phyloP scores from a whole-genome alignment of 2,888 invertebrate genomes.

The Andrena trimmerana region DNA sequence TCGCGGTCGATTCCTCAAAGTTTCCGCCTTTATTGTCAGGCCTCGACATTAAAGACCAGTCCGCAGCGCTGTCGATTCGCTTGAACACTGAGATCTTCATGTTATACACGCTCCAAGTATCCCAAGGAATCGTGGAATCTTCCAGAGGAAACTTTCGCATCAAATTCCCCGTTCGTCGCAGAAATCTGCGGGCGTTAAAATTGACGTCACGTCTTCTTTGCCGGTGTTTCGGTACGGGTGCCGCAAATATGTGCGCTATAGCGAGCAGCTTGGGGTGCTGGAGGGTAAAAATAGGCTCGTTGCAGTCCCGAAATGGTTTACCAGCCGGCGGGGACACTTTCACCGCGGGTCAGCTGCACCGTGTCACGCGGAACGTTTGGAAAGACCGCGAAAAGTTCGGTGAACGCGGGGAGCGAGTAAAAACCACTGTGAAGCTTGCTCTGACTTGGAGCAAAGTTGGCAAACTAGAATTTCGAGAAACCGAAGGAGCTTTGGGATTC shows the following conservation, averaged over 20 bases:
- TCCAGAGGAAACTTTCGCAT: no score
- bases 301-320: constrained; percentile 9
- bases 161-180: background rate
- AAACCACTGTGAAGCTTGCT: background rate
- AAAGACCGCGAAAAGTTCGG: constrained; percentile 9
- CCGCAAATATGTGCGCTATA: no score
- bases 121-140: background rate
- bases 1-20: constrained; percentile 30
- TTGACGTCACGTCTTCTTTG: no score
- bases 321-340: constrained; percentile 26
- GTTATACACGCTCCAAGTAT: background rate
- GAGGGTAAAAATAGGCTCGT: constrained; percentile 5
- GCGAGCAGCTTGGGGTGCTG: no score
- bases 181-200: background rate
- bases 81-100: background rate
- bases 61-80: background rate
- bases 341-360: constrained; percentile 13
- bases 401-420: background rate
- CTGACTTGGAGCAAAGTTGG: background rate
- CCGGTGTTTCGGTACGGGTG: no score
- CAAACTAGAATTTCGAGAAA: background rate
- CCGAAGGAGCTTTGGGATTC: background rate
- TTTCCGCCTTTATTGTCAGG: background rate
- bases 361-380: constrained; percentile 14
- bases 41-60: background rate